Conservation (phyloP, 2,888 invertebrate species). For the Byasa hedistus region DNA sequence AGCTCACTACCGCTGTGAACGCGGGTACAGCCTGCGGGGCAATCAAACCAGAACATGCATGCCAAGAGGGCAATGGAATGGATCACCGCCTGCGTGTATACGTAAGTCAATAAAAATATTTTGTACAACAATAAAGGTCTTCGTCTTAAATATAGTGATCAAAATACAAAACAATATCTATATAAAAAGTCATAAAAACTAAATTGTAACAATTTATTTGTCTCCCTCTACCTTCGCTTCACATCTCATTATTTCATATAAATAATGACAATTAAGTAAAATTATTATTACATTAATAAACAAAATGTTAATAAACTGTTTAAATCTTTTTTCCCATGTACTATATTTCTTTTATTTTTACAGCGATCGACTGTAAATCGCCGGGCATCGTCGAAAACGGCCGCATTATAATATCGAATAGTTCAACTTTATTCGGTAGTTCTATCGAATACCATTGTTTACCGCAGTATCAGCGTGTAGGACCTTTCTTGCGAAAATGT, state of each 20-base stretch:
- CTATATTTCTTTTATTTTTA: conserved; percentile 36
- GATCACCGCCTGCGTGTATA: conserved; percentile 87
- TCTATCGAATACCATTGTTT: conserved; percentile 94
- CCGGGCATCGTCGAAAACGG: conserved; percentile 91
- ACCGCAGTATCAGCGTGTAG: conserved; percentile 89
- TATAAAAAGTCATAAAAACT: no score
- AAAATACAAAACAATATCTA: no score
- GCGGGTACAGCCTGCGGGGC: conserved; percentile 88
- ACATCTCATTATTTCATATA: not conserved
- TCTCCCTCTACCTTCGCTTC: no score
- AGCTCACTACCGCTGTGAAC: conserved; percentile 90
- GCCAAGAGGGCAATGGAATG: conserved; percentile 90
- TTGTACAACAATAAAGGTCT: not conserved
- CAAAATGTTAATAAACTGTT: not conserved
- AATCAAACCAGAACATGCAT: conserved; percentile 88
- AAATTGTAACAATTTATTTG: no score
- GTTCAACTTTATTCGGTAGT: conserved; percentile 89
- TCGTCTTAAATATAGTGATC: no score
- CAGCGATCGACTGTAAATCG: conserved; percentile 91
- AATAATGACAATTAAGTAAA: not conserved
- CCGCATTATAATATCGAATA: conserved; percentile 91
- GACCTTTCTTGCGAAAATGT: conserved; percentile 91
- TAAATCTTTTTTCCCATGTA: not conserved
- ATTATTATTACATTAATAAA: no score
- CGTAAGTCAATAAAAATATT: conserved; percentile 79